These are phyloP conservation scores for Apus apus DNA, from an alignment of 2,113 vertebrate species.

Conservation along the genomic window DNA sequence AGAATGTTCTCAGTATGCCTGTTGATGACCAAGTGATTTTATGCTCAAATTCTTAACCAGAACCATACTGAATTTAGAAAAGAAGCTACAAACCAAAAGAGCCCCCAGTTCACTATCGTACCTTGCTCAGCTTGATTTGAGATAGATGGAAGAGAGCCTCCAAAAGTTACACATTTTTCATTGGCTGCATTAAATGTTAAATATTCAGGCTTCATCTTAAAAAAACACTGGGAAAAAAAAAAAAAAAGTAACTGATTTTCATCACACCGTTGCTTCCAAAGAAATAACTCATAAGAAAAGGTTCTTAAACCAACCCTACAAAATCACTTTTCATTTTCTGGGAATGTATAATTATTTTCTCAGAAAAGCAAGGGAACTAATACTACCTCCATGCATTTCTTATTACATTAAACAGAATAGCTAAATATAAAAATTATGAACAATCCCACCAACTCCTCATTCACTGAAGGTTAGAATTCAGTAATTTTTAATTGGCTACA, in stretches of 20 bases:
- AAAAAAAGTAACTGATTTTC: neutral
- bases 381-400: neutral
- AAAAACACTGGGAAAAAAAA: constrained; percentile 88
- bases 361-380: neutral
- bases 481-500: neutral
- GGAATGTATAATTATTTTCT: neutral
- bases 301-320: neutral
- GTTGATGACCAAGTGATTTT: neutral
- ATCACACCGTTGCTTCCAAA: neutral
- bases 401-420: neutral
- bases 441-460: neutral
- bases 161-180: constrained; percentile 77
- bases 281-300: neutral
- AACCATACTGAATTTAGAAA: neutral
- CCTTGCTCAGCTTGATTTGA: constrained; percentile 91
- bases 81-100: neutral
- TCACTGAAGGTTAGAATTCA: neutral
- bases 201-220: constrained; percentile 47
- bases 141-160: constrained; percentile 86
- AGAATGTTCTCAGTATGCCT: neutral
- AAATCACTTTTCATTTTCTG: neutral
- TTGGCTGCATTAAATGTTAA: constrained; percentile 77
- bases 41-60: neutral
- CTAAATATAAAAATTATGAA: neutral
- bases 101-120: constrained; percentile 30